phyloP scores from a whole-genome alignment of 2,888 invertebrate species.

The Drosophila macrospina region DNA sequence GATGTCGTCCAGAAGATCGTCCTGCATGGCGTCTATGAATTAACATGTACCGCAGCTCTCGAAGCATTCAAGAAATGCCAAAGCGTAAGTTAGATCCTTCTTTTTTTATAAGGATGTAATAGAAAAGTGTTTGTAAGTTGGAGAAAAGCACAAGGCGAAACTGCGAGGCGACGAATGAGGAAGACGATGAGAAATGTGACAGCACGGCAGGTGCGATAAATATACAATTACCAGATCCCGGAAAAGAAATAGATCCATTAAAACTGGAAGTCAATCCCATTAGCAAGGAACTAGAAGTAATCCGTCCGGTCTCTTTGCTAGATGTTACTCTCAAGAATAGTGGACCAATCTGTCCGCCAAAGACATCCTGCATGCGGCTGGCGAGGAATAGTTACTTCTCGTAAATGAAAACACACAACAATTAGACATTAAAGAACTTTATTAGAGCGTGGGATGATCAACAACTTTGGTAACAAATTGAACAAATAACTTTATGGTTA shows the following conservation, averaged over 20 bases:
- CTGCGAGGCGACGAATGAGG: not conserved
- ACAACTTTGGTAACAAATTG: conserved; percentile 46
- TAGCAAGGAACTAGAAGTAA: not conserved
- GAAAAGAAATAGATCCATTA: not conserved
- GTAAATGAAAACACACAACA: conserved; percentile 40
- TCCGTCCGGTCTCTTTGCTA: conserved; percentile 12
- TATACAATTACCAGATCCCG: not conserved
- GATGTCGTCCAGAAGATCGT: conserved; percentile 58
- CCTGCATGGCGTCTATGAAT: conserved; percentile 50
- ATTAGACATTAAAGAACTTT: conserved; percentile 50
- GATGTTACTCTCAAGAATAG: conserved; percentile 18
- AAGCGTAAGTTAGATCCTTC: conserved; percentile 43
- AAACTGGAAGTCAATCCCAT: not conserved
- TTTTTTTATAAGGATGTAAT: not conserved
- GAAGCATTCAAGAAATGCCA: conserved; percentile 32
- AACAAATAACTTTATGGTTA: conserved; percentile 44
- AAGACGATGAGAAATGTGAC: not conserved
- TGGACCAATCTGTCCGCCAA: conserved; percentile 77
- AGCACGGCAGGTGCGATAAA: not conserved
- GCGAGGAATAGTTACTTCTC: conserved; percentile 84
- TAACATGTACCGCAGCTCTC: conserved; percentile 42
- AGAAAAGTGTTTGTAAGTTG: conserved; percentile 10
- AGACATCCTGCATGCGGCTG: conserved; percentile 77
- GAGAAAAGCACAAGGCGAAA: not conserved
- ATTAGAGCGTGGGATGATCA: conserved; percentile 50